These are phyloP conservation scores for Anoura caudifer DNA, from an alignment of 2,113 vertebrate genomes.

Conservation along the genomic window DNA sequence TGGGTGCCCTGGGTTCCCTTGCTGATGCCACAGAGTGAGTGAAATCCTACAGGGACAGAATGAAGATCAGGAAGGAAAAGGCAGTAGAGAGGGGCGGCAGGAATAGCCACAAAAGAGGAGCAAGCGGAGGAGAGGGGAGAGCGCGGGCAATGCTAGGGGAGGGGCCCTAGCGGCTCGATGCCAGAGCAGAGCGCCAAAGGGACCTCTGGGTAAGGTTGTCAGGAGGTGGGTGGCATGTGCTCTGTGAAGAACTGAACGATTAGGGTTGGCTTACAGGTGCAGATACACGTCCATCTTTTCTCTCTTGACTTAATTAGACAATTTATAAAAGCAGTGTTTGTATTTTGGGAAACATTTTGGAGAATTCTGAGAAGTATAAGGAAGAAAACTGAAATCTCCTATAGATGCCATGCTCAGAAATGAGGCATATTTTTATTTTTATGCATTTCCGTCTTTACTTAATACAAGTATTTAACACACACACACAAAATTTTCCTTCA, in stretches of 20 bases:
- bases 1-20: neutral
- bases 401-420: neutral
- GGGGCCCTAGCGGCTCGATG: too few relatives aligned
- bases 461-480: neutral
- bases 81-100: neutral
- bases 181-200: neutral
- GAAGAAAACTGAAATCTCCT: neutral
- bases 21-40: neutral
- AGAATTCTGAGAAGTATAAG: neutral
- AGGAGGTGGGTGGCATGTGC: neutral
- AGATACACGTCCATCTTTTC: neutral
- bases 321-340: neutral
- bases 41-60: neutral
- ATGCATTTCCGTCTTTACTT: neutral
- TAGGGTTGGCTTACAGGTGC: neutral
- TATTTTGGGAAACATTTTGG: neutral
- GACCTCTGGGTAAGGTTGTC: neutral
- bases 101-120: neutral
- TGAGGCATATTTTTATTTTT: neutral
- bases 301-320: neutral
- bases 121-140: neutral
- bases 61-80: neutral
- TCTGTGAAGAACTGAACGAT: neutral
- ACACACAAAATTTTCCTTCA: neutral
- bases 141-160: neutral